phyloP scores from a whole-genome alignment of 2,113 vertebrate species.

The Tachuris rubrigastra region DNA sequence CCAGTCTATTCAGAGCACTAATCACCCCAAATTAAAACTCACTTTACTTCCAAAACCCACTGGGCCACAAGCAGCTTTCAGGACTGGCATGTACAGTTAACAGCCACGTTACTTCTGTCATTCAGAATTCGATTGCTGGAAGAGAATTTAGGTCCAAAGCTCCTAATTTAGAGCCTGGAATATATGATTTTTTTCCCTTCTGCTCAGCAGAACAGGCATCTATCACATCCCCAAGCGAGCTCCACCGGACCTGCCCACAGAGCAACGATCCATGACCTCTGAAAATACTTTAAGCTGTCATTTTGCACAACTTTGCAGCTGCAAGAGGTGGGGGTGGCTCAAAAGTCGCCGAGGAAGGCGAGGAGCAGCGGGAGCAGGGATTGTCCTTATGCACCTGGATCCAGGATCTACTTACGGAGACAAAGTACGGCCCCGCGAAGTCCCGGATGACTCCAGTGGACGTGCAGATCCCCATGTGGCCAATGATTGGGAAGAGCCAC shows the following conservation, averaged over 20 bases:
- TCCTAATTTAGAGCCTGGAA: background rate
- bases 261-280: accelerated
- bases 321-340: background rate
- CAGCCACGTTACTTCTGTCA: background rate
- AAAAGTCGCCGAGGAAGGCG: accelerated
- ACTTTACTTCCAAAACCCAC: background rate
- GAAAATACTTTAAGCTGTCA: accelerated
- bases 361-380: background rate
- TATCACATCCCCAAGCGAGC: accelerated
- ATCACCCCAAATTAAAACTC: background rate
- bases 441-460: constrained; percentile 92
- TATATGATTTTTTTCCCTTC: background rate
- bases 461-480: constrained; percentile 98
- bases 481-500: constrained; percentile 95
- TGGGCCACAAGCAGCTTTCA: background rate
- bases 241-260: background rate
- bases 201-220: background rate
- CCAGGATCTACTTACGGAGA: constrained; percentile 83
- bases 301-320: background rate
- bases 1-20: background rate
- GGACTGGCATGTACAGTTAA: background rate
- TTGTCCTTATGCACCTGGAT: too few relatives aligned
- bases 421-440: constrained; percentile 95
- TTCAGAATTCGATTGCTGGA: background rate
- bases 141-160: background rate